Evolutionary conservation across 64 coral and sea anemone genomes (phyloP).

Genomic region (Stylophora pistillata): DNA sequence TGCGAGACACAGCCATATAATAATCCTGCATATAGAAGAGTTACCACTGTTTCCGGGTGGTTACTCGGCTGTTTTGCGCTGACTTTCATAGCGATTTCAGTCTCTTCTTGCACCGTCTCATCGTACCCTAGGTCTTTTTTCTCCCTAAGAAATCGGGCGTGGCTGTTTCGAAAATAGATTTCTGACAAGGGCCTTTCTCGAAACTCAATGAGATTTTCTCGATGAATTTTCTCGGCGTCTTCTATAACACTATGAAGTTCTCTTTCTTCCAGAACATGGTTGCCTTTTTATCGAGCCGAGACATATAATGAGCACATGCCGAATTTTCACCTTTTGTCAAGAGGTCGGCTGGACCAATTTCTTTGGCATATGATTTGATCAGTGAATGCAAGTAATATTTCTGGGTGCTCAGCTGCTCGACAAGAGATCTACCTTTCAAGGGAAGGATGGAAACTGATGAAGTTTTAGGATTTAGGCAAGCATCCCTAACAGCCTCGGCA

Average conservation of each 20-base stretch:
- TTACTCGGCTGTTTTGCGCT: too few species aligned
- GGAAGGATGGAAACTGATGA: not conserved
- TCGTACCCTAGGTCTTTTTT: too few species aligned
- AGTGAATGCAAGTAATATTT: constrained; percentile 32
- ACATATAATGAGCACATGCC: constrained; percentile 20
- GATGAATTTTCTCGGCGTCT: constrained; percentile 7
- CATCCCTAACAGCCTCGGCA: not conserved
- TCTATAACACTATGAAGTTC: constrained; percentile 18
- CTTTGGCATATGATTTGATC: constrained; percentile 19
- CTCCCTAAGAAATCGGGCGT: too few species aligned
- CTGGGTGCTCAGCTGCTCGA: not conserved
- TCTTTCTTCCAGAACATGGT: constrained; percentile 30
- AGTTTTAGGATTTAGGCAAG: not conserved
- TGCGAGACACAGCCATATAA: too few species aligned
- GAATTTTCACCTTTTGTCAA: not conserved
- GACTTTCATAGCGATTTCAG: too few species aligned
- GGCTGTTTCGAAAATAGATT: too few species aligned
- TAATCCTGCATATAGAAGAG: too few species aligned
- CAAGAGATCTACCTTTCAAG: not conserved
- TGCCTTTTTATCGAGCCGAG: constrained; percentile 7
- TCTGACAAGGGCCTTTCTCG: too few species aligned
- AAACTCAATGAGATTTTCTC: constrained; percentile 39
- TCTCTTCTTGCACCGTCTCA: too few species aligned
- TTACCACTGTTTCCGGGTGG: too few species aligned
- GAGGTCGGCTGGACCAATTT: not conserved